Conservation (phyloP, 2,797 vertebrate genomes). For the Ammospiza maritima region DNA sequence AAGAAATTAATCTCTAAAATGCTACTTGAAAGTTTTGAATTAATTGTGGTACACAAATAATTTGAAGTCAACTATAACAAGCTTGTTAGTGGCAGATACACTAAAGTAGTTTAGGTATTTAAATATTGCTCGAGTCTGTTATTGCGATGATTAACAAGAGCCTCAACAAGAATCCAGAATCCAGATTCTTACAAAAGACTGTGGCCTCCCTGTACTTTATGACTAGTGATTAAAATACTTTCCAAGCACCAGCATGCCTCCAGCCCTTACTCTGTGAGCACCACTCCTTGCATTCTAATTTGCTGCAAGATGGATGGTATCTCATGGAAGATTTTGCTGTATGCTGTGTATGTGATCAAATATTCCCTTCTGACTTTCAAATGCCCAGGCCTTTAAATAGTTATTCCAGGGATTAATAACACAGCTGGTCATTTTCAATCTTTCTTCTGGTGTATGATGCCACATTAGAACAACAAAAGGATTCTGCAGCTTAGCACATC, state of each 20-base stretch:
- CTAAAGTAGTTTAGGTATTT: not conserved
- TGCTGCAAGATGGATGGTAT: not conserved
- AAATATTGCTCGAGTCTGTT: not conserved
- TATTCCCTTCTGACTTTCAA: not conserved
- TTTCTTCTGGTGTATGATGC: not conserved
- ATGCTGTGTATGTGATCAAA: not conserved
- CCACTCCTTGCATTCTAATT: not conserved
- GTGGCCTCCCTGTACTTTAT: not conserved
- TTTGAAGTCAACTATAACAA: not conserved
- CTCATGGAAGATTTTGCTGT: not conserved
- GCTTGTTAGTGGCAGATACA: not conserved
- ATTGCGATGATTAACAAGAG: not conserved
- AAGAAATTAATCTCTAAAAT: not conserved
- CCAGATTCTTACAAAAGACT: not conserved
- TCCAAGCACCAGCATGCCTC: not conserved
- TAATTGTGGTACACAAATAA: not conserved
- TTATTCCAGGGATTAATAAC: not conserved
- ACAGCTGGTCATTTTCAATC: not conserved
- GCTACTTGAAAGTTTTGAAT: not conserved
- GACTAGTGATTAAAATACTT: not conserved
- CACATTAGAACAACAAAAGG: not conserved
- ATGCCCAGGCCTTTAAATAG: not conserved
- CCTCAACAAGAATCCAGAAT: not conserved
- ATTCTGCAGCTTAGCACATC: not conserved
- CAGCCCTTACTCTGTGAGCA: not conserved